Evolutionary conservation across 2,797 vertebrate genomes (phyloP).

Genomic region (Podarcis siculus): DNA sequence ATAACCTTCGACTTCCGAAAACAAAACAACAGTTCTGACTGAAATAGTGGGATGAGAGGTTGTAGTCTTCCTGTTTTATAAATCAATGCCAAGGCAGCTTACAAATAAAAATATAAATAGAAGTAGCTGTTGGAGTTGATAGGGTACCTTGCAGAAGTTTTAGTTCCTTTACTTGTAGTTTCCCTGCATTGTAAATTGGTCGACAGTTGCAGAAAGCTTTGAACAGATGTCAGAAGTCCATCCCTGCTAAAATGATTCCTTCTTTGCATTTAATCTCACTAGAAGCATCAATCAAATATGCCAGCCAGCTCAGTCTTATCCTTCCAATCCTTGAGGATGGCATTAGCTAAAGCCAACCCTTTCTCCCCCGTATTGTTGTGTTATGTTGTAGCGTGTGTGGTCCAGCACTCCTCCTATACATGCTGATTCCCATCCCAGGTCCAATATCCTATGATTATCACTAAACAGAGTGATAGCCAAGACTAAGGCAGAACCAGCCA

Average conservation of each 20-base stretch:
- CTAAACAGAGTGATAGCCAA: neutral
- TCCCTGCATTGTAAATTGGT: neutral
- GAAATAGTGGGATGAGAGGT: neutral
- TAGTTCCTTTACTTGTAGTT: neutral
- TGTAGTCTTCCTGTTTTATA: neutral
- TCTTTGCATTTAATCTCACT: neutral
- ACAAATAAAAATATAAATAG: neutral
- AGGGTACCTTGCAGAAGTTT: neutral
- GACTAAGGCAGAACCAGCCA: neutral
- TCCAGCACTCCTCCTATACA: neutral
- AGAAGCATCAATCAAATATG: neutral
- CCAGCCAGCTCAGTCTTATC: neutral
- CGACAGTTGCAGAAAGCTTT: neutral
- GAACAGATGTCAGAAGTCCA: neutral
- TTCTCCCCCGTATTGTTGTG: neutral
- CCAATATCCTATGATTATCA: neutral
- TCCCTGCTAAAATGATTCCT: neutral
- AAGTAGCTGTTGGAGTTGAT: neutral
- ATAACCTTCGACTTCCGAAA: neutral
- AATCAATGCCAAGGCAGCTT: neutral
- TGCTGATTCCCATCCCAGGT: neutral
- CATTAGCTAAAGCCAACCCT: neutral
- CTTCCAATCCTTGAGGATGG: neutral
- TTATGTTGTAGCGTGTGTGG: no score
- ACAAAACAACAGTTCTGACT: neutral